Evolutionary conservation across 2,113 vertebrate species (phyloP).

Genomic region (Amazona guildingii): DNA sequence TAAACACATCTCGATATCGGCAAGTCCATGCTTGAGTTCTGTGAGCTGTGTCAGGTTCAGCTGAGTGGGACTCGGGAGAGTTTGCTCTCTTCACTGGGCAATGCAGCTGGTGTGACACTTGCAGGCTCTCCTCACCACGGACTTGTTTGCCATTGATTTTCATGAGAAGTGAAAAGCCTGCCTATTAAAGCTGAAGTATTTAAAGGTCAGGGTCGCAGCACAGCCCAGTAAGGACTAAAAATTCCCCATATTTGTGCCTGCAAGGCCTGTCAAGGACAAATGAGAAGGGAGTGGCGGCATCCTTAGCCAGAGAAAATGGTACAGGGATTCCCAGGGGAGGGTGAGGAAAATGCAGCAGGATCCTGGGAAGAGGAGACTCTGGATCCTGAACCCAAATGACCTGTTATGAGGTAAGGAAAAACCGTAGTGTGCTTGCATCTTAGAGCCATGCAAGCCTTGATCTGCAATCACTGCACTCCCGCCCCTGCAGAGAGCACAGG

Average conservation of each 20-base stretch:
- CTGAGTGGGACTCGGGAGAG: background rate
- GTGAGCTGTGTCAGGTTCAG: background rate
- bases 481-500: background rate
- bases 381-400: background rate
- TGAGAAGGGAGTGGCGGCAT: background rate
- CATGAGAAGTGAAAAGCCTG: constrained; percentile 41
- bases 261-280: background rate
- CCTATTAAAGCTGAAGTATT: constrained; percentile 40
- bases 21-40: background rate
- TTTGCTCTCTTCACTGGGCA: background rate
- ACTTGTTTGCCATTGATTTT: constrained; percentile 40
- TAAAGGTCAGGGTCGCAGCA: constrained; percentile 58
- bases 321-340: background rate
- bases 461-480: background rate
- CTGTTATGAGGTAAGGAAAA: background rate
- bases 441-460: background rate
- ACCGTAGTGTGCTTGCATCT: background rate
- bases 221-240: background rate
- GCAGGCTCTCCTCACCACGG: background rate
- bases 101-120: constrained; percentile 31
- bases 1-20: background rate
- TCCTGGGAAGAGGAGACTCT: background rate
- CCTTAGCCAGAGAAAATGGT: background rate
- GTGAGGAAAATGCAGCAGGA: background rate
- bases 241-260: background rate